A percentile compares a stretch with the other conserved stretches of the same genome.
These are phyloP conservation scores for Philopedon plagiatum DNA, from an alignment of 2,888 invertebrate genomes.

Conservation along the genomic window DNA sequence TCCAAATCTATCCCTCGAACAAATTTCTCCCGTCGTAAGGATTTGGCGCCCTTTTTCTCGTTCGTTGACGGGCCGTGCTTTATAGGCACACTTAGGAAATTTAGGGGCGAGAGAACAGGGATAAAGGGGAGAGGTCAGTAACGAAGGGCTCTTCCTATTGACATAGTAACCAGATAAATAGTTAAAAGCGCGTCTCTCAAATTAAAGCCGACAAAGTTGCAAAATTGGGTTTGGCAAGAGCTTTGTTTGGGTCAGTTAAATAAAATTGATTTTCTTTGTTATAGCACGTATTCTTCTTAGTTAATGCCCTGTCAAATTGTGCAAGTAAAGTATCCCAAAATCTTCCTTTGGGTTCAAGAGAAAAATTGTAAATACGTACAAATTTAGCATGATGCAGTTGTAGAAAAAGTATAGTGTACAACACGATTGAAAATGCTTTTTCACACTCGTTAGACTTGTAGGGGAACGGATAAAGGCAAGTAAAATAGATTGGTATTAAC, in stretches of 20 bases:
- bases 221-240: slow-evolving; percentile 10
- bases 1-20: slow-evolving; percentile 32
- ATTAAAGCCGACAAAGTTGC: slow-evolving; percentile 23
- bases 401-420: too few relatives aligned
- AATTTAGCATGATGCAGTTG: too few relatives aligned
- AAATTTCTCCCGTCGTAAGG: slow-evolving; percentile 43
- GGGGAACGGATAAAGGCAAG: too few relatives aligned
- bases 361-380: too few relatives aligned
- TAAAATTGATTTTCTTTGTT: not conserved
- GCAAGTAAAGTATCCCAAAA: too few relatives aligned
- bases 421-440: too few relatives aligned
- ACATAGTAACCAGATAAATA: slow-evolving; percentile 48
- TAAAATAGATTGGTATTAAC: too few relatives aligned
- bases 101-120: slow-evolving; percentile 27
- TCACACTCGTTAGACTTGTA: too few relatives aligned
- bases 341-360: too few relatives aligned
- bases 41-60: slow-evolving; percentile 47
- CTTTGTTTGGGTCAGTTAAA: slow-evolving; percentile 2
- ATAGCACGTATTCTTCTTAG: not conserved
- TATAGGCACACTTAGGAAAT: slow-evolving; percentile 39
- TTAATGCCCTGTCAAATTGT: too few relatives aligned
- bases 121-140: slow-evolving; percentile 46
- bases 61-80: slow-evolving; percentile 41
- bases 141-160: slow-evolving; percentile 42
- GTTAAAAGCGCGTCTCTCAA: not conserved